A percentile compares a stretch with the other conserved stretches of the same genome.
Conservation (phyloP, 2,113 vertebrate genomes). For the Oostethus manadensis region DNA sequence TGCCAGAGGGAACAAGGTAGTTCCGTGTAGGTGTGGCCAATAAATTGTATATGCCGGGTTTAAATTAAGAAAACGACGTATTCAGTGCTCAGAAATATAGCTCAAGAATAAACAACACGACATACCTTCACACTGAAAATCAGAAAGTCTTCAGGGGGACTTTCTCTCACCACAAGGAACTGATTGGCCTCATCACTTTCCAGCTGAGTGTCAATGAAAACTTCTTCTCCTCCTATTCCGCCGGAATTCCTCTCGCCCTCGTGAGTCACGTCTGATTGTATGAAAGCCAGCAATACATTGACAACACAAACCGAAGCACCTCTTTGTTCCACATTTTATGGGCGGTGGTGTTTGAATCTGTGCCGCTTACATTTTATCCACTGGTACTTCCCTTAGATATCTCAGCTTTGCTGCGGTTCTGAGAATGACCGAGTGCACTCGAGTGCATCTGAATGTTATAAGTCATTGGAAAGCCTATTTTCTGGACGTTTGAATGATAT, state of each 20-base stretch:
- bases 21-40: too few relatives aligned
- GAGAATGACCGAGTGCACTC: too few relatives aligned
- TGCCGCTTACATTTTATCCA: background rate
- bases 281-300: conserved; percentile 12
- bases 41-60: too few relatives aligned
- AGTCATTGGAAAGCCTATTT: too few relatives aligned
- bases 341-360: conserved; percentile 15
- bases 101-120: conserved; percentile 39
- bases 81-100: conserved; percentile 19
- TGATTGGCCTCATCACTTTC: conserved; percentile 60
- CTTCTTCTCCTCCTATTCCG: conserved; percentile 43
- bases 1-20: conserved; percentile 3
- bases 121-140: conserved; percentile 44
- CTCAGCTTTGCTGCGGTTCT: too few relatives aligned
- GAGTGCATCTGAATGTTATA: too few relatives aligned
- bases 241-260: conserved; percentile 21
- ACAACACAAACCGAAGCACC: conserved; percentile 11
- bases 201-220: conserved; percentile 47
- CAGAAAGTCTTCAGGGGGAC: conserved; percentile 53
- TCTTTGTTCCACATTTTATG: conserved; percentile 1
- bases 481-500: too few relatives aligned
- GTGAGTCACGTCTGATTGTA: conserved; percentile 28
- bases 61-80: too few relatives aligned
- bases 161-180: conserved; percentile 45
- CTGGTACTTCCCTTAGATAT: too few relatives aligned